Evolutionary conservation across 2,888 invertebrate species (phyloP).

Genomic region (Leptura quadrifasciata): DNA sequence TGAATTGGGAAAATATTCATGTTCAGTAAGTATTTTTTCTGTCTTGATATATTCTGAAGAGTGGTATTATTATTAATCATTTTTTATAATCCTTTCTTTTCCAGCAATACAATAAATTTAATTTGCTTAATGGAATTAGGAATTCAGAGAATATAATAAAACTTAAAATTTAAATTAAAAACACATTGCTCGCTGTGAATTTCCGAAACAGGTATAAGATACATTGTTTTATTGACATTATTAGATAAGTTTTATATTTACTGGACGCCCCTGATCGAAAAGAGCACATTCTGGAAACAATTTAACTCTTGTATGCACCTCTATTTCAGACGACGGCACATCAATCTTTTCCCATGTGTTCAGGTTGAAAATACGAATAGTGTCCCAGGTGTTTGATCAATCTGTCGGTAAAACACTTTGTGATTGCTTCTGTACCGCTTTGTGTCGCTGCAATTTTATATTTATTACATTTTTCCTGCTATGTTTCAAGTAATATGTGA

Average conservation of each 20-base stretch:
- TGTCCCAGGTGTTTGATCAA: conserved; percentile 68
- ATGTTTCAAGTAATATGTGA: conserved; percentile 33
- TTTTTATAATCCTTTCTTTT: too few species aligned
- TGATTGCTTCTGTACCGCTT: conserved; percentile 63
- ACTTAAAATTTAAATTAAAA: too few species aligned
- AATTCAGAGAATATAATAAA: too few species aligned
- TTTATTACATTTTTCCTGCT: conserved; percentile 51
- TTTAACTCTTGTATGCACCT: conserved; percentile 61
- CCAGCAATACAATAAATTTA: too few species aligned
- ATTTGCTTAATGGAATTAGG: too few species aligned
- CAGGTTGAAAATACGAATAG: conserved; percentile 61
- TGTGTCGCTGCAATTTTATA: conserved; percentile 58
- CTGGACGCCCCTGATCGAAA: conserved; percentile 33
- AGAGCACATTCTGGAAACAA: conserved; percentile 54
- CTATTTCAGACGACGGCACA: conserved; percentile 63
- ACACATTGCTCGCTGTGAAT: too few species aligned
- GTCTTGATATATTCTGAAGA: too few species aligned
- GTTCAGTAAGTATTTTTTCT: too few species aligned
- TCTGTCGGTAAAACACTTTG: conserved; percentile 65
- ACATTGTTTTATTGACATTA: not conserved
- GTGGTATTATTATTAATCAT: too few species aligned
- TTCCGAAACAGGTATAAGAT: too few species aligned
- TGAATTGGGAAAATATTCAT: too few species aligned
- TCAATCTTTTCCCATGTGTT: conserved; percentile 65
- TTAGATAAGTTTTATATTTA: not conserved